phyloP scores from a whole-genome alignment of 2,113 vertebrate genomes.

The Paradoxurus hermaphroditus region DNA sequence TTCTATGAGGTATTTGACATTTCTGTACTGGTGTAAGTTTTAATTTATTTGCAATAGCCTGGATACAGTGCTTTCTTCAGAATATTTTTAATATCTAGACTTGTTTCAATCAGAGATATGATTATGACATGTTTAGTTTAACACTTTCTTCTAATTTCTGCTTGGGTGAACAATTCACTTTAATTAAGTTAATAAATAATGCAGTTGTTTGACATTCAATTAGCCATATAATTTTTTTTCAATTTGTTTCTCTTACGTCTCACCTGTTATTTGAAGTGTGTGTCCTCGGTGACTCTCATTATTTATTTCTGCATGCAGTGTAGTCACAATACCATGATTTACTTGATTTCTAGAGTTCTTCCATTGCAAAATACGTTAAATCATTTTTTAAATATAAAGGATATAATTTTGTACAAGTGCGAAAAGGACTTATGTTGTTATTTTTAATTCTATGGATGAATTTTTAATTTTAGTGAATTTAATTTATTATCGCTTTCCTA shows the following conservation, averaged over 20 bases:
- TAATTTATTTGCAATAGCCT: not conserved
- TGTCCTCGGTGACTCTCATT: not conserved
- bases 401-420: not conserved
- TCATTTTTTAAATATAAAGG: not conserved
- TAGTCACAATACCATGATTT: not conserved
- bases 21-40: not conserved
- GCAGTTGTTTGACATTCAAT: not conserved
- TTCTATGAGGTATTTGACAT: not conserved
- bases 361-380: not conserved
- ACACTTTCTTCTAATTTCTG: not conserved
- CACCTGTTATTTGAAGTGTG: not conserved
- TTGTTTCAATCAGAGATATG: not conserved
- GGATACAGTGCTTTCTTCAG: not conserved
- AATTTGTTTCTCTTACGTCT: not conserved
- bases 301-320: not conserved
- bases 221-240: constrained; percentile 4
- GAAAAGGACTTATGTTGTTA: not conserved
- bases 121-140: not conserved
- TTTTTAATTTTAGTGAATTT: not conserved
- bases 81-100: not conserved
- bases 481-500: not conserved
- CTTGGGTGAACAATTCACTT: constrained; percentile 1
- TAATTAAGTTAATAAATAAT: constrained; percentile 38
- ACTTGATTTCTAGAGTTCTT: constrained; percentile 18
- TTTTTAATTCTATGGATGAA: not conserved